These are phyloP conservation scores for Drosophila parvula DNA, from an alignment of 1,140 invertebrate species.

Conservation along the genomic window DNA sequence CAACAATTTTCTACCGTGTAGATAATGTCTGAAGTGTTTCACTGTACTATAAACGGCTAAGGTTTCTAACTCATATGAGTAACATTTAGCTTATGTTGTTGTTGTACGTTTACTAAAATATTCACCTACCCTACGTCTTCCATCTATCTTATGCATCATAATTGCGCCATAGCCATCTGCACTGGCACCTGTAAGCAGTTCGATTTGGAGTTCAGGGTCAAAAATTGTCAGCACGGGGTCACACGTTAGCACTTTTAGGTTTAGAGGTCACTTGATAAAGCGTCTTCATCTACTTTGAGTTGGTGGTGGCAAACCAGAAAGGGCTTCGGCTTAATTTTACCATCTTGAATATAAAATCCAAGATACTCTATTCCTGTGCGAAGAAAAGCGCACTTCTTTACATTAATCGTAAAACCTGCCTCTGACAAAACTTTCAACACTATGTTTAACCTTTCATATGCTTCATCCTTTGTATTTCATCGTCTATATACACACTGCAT, in stretches of 20 bases:
- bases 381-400: slow-evolving; percentile 18
- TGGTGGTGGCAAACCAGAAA: too few species aligned
- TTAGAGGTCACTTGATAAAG: neutral
- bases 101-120: too few species aligned
- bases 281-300: neutral
- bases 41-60: too few species aligned
- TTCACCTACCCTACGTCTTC: too few species aligned
- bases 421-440: slow-evolving; percentile 12
- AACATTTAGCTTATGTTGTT: neutral
- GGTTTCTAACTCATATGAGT: slow-evolving; percentile 13
- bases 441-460: neutral
- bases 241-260: too few species aligned
- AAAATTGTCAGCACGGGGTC: too few species aligned
- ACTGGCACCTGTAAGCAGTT: too few species aligned
- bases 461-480: neutral
- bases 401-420: neutral
- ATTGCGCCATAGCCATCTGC: too few species aligned
- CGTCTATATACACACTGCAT: too few species aligned
- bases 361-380: slow-evolving; percentile 22
- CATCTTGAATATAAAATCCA: slow-evolving; percentile 7
- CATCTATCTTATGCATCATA: too few species aligned
- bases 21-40: too few species aligned
- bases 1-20: slow-evolving; percentile 1
- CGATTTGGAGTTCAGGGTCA: too few species aligned
- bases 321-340: slow-evolving; percentile 17